Percentiles rank a stretch among this genome's conserved stretches.
phyloP scores from a whole-genome alignment of 2,113 vertebrate genomes.

The Colius striatus region DNA sequence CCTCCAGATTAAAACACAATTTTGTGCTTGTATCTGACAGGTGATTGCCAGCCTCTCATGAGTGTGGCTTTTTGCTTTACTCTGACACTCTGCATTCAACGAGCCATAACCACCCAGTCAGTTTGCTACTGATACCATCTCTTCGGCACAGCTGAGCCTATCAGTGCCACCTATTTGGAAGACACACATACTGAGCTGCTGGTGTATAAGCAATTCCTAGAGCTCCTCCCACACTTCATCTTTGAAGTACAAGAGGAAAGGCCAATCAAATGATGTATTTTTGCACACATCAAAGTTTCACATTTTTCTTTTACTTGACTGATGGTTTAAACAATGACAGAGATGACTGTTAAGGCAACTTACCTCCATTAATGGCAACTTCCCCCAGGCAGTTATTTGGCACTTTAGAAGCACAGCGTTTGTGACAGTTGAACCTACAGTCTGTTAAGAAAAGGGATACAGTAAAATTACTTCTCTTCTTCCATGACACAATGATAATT shows the following conservation, averaged over 20 bases:
- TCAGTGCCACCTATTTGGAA: background rate
- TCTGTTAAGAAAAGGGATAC: slow-evolving; percentile 74
- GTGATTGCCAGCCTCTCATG: background rate
- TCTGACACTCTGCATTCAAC: background rate
- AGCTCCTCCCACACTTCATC: background rate
- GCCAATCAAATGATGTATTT: background rate
- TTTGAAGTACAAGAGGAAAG: background rate
- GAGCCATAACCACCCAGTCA: background rate
- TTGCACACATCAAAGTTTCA: background rate
- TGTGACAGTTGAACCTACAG: slow-evolving; percentile 97
- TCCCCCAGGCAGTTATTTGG: slow-evolving; percentile 97
- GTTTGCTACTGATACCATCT: background rate
- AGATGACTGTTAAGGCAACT: slow-evolving; percentile 30
- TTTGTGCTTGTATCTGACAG: background rate
- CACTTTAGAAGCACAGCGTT: slow-evolving; percentile 94
- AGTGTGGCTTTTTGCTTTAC: background rate
- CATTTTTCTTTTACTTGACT: background rate
- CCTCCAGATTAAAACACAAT: background rate
- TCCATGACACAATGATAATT: background rate
- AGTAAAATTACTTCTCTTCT: background rate
- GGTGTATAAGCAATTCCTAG: accelerated
- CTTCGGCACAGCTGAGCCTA: background rate
- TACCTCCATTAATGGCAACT: slow-evolving; percentile 93
- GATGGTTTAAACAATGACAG: background rate
- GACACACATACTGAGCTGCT: background rate